These are phyloP conservation scores for Drosophila malerkotliana DNA, from an alignment of 1,140 invertebrate species.

Conservation along the genomic window DNA sequence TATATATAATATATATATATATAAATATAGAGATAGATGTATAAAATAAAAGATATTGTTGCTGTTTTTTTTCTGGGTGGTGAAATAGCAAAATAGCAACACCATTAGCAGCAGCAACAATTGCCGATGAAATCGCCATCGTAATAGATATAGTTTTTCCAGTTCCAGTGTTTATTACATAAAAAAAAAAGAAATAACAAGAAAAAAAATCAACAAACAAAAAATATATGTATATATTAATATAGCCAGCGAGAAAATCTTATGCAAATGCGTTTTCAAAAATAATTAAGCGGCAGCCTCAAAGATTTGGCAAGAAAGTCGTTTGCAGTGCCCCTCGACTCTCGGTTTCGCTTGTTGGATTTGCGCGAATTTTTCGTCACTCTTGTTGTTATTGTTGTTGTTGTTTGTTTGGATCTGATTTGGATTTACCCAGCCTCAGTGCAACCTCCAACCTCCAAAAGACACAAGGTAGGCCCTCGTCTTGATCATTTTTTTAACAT, in stretches of 20 bases:
- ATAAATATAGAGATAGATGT: conserved; percentile 28
- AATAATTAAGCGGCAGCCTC: conserved; percentile 51
- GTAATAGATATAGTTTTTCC: conserved; percentile 67
- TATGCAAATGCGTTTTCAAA: conserved; percentile 56
- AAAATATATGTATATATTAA: conserved; percentile 9
- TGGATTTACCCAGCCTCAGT: conserved; percentile 44
- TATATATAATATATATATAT: conserved; percentile 44
- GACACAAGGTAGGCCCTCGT: conserved; percentile 33
- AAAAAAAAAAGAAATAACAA: conserved; percentile 34
- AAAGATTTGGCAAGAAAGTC: conserved; percentile 52
- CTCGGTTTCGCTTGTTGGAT: conserved; percentile 12
- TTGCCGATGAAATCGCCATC: conserved; percentile 9
- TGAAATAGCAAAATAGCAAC: conserved; percentile 48
- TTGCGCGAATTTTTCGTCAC: conserved; percentile 16
- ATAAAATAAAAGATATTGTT: conserved; percentile 37
- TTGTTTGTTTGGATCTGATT: conserved; percentile 25
- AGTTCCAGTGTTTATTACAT: conserved; percentile 63
- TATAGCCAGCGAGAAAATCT: conserved; percentile 35
- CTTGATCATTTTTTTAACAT: neutral
- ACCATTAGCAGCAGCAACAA: conserved; percentile 1
- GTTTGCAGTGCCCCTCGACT: conserved; percentile 35
- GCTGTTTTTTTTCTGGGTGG: conserved; percentile 39
- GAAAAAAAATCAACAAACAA: neutral
- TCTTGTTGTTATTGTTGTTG: conserved; percentile 2
- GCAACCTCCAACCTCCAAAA: conserved; percentile 28